Evolutionary conservation across 2,797 vertebrate species (phyloP).

Genomic region (Bucorvus abyssinicus): DNA sequence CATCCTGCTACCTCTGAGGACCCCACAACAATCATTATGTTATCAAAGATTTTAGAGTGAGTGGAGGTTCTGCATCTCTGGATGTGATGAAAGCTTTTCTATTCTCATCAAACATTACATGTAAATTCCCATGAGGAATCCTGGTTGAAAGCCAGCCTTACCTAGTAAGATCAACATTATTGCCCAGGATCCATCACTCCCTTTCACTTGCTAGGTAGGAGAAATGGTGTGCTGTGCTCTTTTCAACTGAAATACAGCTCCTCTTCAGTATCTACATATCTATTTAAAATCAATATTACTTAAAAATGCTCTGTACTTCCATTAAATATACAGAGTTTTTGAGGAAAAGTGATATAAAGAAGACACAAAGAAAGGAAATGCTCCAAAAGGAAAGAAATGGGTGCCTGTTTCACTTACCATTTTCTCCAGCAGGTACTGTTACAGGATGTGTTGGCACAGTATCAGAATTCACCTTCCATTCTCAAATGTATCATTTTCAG

Average conservation of each 20-base stretch:
- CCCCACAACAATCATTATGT: not conserved
- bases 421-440: constrained; percentile 88
- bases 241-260: not conserved
- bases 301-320: not conserved
- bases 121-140: not conserved
- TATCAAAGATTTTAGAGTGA: not conserved
- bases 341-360: not conserved
- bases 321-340: not conserved
- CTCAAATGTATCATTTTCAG: constrained; percentile 95
- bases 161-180: not conserved
- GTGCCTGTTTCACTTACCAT: constrained; percentile 80
- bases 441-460: constrained; percentile 88
- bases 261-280: not conserved
- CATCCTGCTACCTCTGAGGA: not conserved
- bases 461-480: constrained; percentile 91
- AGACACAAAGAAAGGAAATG: not conserved
- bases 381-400: not conserved
- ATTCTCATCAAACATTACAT: not conserved
- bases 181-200: not conserved
- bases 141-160: not conserved
- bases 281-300: not conserved
- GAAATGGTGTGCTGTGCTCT: fast-evolving
- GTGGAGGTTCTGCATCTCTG: not conserved
- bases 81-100: not conserved
- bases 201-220: not conserved